Base-by-base conservation (phyloP, 1,140 invertebrate genomes). In the Metopolophium dirhodum region DNA sequence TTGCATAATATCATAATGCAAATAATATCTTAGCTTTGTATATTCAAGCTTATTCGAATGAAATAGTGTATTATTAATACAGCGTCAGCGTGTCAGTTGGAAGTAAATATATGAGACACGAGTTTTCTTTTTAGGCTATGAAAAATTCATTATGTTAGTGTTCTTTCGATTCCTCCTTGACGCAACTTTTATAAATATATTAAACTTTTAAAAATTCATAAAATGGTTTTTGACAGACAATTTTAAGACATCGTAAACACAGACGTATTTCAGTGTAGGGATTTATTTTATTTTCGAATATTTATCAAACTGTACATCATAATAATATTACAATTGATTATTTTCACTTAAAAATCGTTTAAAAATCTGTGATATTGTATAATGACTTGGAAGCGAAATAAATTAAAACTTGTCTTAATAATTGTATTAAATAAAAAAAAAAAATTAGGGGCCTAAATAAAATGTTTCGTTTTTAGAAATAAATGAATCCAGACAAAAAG, bases 141-240 rank as follows among this genome's bases (percentile, higher is more conserved):
- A 14, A 77, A 77, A 77, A 77, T 77, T n/a, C 61, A 77, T 77
- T 18, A 77, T 77, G 61, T 77, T n/a, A 77, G 61, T 77, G 61
- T 77, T 77, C 61, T 77, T 77, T 77, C 61, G 61, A 77, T 77
- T 77, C 61, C 61, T 77, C n/a, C 61, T 6, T n/a, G 14, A 77
- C n/a, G n/a, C 30, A 77, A 77, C 30, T 77, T 77, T 77, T 77
- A 77, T 77, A n/a, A n/a, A 77, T 77, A 77, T n/a, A 77, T 77
- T 77, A 77, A 77, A 77, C 61, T 77, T 68, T 77, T n/a, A 77
- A 77, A 77, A 77, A 77, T 77, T n/a, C 61, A 77, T n/a, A 77
- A 77, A 77, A 77, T n/a, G 14, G 30, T n/a, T 77, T 77, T 77
- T 77, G 61, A 77, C 61, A 77, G 61, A 77, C n/a, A n/a, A n/a